Conservation (phyloP, 2,113 vertebrate genomes). For the Gambusia holbrooki region DNA sequence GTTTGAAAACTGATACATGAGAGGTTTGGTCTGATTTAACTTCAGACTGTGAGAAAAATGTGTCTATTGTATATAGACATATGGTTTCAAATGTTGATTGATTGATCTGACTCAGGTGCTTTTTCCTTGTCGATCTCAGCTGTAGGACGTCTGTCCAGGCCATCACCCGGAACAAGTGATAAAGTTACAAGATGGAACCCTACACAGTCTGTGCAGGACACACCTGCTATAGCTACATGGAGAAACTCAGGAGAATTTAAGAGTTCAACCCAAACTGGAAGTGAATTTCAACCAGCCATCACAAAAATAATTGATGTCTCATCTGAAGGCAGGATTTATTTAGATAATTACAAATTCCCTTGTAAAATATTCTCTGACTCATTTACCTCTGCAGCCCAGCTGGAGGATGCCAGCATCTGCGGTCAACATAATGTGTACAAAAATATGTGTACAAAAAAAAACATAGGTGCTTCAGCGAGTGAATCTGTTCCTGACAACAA, state of each 20-base stretch:
- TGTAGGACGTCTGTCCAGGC: conserved; percentile 80
- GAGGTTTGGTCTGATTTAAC: too few species aligned
- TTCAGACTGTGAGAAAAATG: too few species aligned
- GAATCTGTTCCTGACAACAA: conserved; percentile 75
- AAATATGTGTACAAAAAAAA: conserved; percentile 81
- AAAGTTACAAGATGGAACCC: conserved; percentile 45
- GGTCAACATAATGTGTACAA: conserved; percentile 42
- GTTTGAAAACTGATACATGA: too few species aligned
- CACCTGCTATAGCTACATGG: conserved; percentile 26
- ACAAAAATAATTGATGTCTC: conserved; percentile 79
- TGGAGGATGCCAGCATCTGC: background rate
- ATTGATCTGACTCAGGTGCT: background rate
- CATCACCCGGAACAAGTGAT: conserved; percentile 70
- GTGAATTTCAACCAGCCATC: conserved; percentile 57
- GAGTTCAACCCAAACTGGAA: background rate
- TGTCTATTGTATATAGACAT: too few species aligned
- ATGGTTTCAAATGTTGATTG: background rate
- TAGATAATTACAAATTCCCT: conserved; percentile 18
- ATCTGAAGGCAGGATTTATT: conserved; percentile 53
- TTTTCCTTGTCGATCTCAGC: conserved; percentile 71
- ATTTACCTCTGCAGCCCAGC: background rate
- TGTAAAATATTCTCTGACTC: background rate
- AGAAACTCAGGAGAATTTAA: conserved; percentile 10
- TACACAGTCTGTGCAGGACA: conserved; percentile 45
- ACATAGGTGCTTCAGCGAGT: conserved; percentile 72